Evolutionary conservation across 2,113 vertebrate genomes (phyloP).

Genomic region (Danionella cerebrum): DNA sequence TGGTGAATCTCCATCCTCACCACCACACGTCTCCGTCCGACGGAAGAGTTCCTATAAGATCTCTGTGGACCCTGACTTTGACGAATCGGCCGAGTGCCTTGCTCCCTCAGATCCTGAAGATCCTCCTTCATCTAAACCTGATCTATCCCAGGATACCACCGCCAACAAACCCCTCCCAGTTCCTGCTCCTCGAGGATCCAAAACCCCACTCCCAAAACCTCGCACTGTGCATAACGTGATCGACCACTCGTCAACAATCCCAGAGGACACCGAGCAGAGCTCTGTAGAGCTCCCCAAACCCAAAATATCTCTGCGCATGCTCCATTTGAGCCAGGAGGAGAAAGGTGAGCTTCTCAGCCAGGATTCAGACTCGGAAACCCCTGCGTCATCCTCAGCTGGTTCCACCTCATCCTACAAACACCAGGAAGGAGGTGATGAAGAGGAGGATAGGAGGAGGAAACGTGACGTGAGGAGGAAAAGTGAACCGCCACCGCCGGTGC

Average conservation of each 20-base stretch:
- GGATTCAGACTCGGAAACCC: constrained; percentile 61
- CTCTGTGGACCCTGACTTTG: constrained; percentile 32
- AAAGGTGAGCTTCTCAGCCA: constrained; percentile 66
- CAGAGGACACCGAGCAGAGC: neutral
- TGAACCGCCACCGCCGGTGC: constrained; percentile 31
- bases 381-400: constrained; percentile 55
- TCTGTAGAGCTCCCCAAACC: constrained; percentile 41
- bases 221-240: constrained; percentile 41
- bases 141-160: neutral
- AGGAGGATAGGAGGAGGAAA: constrained; percentile 33
- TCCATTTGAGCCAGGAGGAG: constrained; percentile 62
- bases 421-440: constrained; percentile 55
- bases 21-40: neutral
- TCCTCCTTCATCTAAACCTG: too few species aligned
- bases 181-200: constrained; percentile 55
- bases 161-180: constrained; percentile 36
- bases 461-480: constrained; percentile 59
- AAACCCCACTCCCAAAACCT: constrained; percentile 54
- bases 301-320: constrained; percentile 55
- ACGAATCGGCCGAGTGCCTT: constrained; percentile 15
- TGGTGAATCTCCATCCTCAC: neutral
- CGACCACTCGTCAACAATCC: neutral
- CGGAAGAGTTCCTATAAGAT: constrained; percentile 37
- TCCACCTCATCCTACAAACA: constrained; percentile 58
- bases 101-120: neutral